Evolutionary conservation across 2,113 vertebrate genomes (phyloP).

Genomic region (Heteronetta atricapilla): DNA sequence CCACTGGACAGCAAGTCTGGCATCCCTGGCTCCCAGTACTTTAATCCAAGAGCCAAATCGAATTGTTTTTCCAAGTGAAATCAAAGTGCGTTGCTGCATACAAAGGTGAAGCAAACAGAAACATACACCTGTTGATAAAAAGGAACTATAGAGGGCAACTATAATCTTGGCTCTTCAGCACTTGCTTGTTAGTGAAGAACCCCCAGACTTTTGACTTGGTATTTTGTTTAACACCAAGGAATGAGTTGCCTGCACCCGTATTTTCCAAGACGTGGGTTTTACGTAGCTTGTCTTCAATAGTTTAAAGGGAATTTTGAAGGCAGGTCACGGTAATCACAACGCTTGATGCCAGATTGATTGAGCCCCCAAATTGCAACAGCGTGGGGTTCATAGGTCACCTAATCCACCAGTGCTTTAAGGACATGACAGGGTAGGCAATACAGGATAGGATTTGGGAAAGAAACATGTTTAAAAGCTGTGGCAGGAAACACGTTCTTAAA

Average conservation of each 20-base stretch:
- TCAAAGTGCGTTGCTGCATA: not conserved
- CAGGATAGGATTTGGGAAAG: not conserved
- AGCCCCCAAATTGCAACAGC: not conserved
- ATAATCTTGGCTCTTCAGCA: not conserved
- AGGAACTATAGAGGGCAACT: not conserved
- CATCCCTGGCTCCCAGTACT: not conserved
- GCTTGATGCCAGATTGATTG: not conserved
- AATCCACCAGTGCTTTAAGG: not conserved
- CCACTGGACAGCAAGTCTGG: not conserved
- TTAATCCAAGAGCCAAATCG: not conserved
- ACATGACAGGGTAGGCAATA: not conserved
- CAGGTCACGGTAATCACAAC: not conserved
- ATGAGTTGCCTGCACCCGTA: not conserved
- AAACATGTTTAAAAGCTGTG: not conserved
- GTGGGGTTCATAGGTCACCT: not conserved
- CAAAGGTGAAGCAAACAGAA: accelerated
- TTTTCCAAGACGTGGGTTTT: not conserved
- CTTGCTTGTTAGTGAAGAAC: not conserved
- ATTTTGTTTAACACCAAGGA: not conserved
- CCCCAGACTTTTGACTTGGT: not conserved
- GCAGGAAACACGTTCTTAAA: not conserved
- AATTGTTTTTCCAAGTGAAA: not conserved
- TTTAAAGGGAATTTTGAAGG: not conserved
- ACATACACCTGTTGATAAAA: not conserved
- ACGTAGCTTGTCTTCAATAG: accelerated